Percentiles rank a stretch among this genome's conserved stretches.
Conservation (phyloP, 2,113 vertebrate genomes). For the Myotis davidii region DNA sequence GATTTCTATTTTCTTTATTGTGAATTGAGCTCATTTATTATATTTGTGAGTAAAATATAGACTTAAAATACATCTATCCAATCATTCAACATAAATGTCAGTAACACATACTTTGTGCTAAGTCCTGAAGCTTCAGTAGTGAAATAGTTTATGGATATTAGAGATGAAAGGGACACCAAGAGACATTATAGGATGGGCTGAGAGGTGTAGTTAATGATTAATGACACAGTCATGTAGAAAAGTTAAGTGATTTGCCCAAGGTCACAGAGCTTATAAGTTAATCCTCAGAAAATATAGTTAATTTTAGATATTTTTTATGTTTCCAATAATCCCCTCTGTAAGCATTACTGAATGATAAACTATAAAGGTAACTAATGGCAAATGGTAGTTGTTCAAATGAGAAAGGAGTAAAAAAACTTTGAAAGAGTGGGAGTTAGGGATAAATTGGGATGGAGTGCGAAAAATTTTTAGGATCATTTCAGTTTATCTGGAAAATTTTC, state of each 20-base stretch:
- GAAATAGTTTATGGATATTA: not conserved
- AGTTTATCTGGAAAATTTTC: not conserved
- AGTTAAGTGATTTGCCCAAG: not conserved
- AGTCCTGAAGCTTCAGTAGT: not conserved
- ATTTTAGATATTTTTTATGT: not conserved
- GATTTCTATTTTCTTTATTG: constrained; percentile 12
- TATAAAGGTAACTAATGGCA: not conserved
- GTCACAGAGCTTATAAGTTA: not conserved
- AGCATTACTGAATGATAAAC: not conserved
- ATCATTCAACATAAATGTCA: not conserved
- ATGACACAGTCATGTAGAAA: not conserved
- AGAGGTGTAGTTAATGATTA: not conserved
- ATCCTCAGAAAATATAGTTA: not conserved
- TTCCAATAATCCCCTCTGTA: not conserved
- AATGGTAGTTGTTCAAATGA: not conserved
- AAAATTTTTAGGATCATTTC: not conserved
- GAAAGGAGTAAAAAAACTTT: not conserved
- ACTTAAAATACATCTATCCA: constrained; percentile 15
- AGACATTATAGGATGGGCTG: not conserved
- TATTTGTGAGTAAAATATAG: not conserved
- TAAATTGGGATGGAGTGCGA: not conserved
- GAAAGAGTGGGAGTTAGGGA: not conserved
- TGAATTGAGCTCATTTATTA: constrained; percentile 31
- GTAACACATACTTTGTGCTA: not conserved
- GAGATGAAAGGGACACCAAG: not conserved